A percentile compares a stretch with the other conserved stretches of the same genome.
Evolutionary conservation across 2,888 invertebrate genomes (phyloP).

Genomic region (Amphipoea oculea): DNA sequence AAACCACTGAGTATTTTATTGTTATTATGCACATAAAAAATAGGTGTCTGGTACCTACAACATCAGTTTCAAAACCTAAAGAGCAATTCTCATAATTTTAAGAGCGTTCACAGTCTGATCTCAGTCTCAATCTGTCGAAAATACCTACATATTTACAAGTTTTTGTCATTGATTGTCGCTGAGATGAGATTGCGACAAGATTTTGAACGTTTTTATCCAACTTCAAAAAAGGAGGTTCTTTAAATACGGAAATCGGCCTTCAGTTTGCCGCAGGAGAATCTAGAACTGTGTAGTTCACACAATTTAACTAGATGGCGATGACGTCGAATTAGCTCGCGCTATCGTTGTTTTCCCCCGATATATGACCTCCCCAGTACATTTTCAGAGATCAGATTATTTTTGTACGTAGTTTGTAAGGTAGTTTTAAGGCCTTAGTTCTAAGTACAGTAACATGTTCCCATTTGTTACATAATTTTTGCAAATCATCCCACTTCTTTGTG

Average conservation of each 20-base stretch:
- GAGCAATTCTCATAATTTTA: too few relatives aligned
- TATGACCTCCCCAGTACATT: background rate
- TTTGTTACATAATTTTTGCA: background rate
- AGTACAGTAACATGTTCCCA: background rate
- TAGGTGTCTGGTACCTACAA: too few relatives aligned
- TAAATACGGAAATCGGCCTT: too few relatives aligned
- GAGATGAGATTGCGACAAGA: background rate
- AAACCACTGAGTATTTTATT: background rate
- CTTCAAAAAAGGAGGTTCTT: too few relatives aligned
- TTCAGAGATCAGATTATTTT: background rate
- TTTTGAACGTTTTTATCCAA: background rate
- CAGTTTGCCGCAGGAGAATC: background rate
- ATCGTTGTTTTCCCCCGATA: background rate
- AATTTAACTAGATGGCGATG: background rate
- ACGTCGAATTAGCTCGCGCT: background rate
- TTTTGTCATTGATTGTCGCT: background rate
- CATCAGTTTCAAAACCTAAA: background rate
- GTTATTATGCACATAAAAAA: background rate
- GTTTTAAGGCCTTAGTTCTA: constrained; percentile 3
- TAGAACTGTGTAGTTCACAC: background rate
- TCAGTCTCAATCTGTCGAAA: too few relatives aligned
- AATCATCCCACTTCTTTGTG: background rate
- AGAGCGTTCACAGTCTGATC: too few relatives aligned
- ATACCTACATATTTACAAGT: too few relatives aligned
- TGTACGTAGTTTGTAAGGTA: background rate